Conservation (phyloP, 2,113 vertebrate genomes). For the Salvator merianae region DNA sequence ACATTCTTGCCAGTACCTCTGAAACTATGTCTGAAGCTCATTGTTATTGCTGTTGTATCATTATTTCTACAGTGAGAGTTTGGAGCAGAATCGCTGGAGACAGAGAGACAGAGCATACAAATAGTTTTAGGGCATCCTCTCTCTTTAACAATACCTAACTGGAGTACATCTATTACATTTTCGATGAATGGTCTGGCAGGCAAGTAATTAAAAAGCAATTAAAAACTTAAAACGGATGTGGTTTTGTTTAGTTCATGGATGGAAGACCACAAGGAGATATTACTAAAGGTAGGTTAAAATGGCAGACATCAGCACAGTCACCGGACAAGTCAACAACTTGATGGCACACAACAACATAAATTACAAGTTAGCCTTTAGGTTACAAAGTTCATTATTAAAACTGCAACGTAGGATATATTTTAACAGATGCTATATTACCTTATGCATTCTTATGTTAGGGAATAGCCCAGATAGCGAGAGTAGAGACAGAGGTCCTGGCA, state of each 20-base stretch:
- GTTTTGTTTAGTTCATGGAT: background rate
- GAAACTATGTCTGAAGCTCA: background rate
- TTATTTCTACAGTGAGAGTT: background rate
- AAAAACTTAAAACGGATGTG: background rate
- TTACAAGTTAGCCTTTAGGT: too few relatives aligned
- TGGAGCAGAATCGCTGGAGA: background rate
- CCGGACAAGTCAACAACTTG: too few relatives aligned
- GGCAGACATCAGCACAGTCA: background rate
- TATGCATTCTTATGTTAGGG: too few relatives aligned
- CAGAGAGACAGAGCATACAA: background rate
- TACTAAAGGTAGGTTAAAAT: background rate
- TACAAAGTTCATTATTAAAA: too few relatives aligned
- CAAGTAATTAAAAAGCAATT: background rate
- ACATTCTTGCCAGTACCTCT: background rate
- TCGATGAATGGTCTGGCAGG: too few relatives aligned
- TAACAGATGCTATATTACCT: too few relatives aligned
- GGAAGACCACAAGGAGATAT: background rate
- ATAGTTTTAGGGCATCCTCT: background rate
- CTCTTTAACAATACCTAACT: background rate
- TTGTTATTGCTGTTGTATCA: background rate
- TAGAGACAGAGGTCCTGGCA: too few relatives aligned
- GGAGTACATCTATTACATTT: background rate
- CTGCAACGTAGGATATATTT: too few relatives aligned
- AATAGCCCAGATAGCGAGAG: too few relatives aligned
- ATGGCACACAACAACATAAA: too few relatives aligned